Evolutionary conservation across 1,140 invertebrate species (phyloP).

Genomic region (Brachionus rubens): DNA sequence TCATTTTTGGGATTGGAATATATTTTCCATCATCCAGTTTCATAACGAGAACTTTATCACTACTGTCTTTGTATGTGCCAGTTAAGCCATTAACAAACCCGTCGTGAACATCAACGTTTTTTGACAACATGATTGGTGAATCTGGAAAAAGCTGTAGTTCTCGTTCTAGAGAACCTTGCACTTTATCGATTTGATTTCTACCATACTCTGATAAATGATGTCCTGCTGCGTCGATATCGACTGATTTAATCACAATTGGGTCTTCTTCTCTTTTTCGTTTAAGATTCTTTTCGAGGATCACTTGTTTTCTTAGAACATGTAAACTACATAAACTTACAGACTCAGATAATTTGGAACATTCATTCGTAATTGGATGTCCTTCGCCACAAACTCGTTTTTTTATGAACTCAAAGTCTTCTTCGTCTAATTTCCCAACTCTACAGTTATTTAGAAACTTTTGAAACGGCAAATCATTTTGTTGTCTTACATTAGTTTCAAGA

Average conservation of each 20-base stretch:
- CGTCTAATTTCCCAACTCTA: too few relatives aligned
- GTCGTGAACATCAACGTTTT: background rate
- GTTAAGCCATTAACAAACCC: background rate
- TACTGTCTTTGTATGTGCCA: slow-evolving; percentile 4
- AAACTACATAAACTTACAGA: background rate
- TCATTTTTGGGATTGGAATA: background rate
- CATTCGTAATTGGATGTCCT: background rate
- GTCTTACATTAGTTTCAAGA: too few relatives aligned
- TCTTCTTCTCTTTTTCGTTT: background rate
- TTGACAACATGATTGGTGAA: background rate
- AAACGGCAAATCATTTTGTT: too few relatives aligned
- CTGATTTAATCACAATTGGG: background rate
- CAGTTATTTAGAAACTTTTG: too few relatives aligned
- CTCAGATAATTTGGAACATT: background rate
- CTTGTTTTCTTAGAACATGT: slow-evolving; percentile 9
- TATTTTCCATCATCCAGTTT: background rate
- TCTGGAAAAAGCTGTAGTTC: background rate
- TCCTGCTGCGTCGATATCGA: background rate
- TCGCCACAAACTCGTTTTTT: background rate
- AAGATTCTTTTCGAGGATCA: background rate
- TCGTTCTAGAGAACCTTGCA: background rate
- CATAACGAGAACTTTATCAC: background rate
- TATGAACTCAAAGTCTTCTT: background rate
- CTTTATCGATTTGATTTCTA: background rate
- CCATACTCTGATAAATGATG: background rate